Base-by-base conservation (phyloP, 2,797 vertebrate genomes). In the Alfaro cultratus region DNA sequence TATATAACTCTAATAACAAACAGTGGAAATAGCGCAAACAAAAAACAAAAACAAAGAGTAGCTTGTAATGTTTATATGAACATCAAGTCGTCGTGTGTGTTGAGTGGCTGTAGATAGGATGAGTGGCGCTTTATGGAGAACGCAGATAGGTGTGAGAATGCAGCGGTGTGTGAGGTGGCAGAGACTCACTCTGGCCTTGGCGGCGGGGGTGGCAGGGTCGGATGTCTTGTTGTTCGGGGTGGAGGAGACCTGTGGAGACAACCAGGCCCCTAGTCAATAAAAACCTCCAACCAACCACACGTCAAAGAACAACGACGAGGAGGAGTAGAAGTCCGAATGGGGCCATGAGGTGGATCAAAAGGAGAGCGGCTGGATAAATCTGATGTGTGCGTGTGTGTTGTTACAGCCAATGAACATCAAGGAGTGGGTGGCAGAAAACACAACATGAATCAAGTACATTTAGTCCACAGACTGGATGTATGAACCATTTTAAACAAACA, bases 141-240 rank as follows among this genome's bases (percentile, higher is more conserved):
- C 70, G 77, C 68, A 87, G 68, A 80, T 62, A 75, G 77, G 77
- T 45, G 76, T 76, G 74, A 76, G 49, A 73, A 77, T 79, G 84
- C 83, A 29, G 7, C 41, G 45, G 64, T 79, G 87, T 92, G 84
- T 82, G 57, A 78, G 73, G 80, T 88, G 86, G 88, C 68, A 81
- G 91, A 87, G 89, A 96, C 96, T 96, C 95, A 96, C 96, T 95
- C 87, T 96, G 93, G 94, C 93, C 94, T 96, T 95, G 94, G 88
- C 84, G 57, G 92, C 86, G 78, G 93, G 91, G 92, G 92, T 94
- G 89, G 93, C 89, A 87, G 94, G 81, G 85, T 95, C 92, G 70
- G 95, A 86, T 86, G 94, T 89, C 95, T 94, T 96, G 94, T 89
- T 95, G 94, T 93, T 95, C 92, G 89, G 91, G 91, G 91, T 86